Evolutionary conservation across 2,888 invertebrate species (phyloP), one percentile per base, ranked within the genome.

Genomic region (Platerodrilus igneus): DNA sequence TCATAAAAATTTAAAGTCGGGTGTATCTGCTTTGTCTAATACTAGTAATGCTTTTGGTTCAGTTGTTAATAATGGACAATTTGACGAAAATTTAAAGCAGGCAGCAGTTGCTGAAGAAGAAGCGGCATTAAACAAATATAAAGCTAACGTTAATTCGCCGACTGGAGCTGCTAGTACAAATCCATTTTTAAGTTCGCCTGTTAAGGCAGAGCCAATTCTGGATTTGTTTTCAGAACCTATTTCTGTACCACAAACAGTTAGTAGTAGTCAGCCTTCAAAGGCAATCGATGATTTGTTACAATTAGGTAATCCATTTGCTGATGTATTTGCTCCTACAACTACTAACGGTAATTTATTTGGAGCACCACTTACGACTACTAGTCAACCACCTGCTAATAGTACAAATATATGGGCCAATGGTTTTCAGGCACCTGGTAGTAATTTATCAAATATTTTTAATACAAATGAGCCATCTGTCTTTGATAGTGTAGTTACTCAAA

Each of bases 51-150:
- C 91, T 43, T 91, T 92, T 73, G 89, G 89, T 48, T 79, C 86
- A 58, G 88, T 86, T 45, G 87, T 86, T 35, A 81, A 81, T 28
- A 84, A 84, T 37, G 76, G 81, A 18, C 78, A 83, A 35, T 82
- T 91, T 41, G 91, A 92, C 61, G 94, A 94, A 61, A 81, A 81
- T 32, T 76, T 92, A 45, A 81, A 85, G 59, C 86, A 87, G 60
- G 86, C 88, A 63, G 93, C 86, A 18, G 72, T 97, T 37, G 95
- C 95, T 14, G 95, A 97, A 63, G 99, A 99, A 67, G 94, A 95
- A 67, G 92, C 92, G 10, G 89, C 87, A 42, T 81, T 97, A 76
- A 93, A 88, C 70, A 89, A 92, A 69, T 90, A 92, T 66, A 94
- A 92, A 82, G 94, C 83, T 41, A 89, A 85, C 68, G 78, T 89